Conservation (phyloP, 2,113 vertebrate genomes). For the Emydura subglobosa region DNA sequence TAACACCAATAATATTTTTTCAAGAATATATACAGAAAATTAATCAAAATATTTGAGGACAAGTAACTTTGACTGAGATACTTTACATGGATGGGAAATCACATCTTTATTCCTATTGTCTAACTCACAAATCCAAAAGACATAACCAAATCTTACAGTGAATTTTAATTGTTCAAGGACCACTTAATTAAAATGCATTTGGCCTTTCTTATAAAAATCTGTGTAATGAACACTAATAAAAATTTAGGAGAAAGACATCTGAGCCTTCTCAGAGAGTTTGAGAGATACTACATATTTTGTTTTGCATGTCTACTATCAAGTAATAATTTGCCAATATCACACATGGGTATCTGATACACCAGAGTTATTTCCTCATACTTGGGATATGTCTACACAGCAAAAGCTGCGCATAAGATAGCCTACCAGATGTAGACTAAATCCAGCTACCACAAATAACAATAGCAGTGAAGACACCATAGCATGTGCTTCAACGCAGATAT, state of each 20-base stretch:
- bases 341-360: neutral
- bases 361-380: neutral
- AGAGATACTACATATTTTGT: neutral
- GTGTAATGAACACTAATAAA: neutral
- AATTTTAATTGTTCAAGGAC: neutral
- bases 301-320: neutral
- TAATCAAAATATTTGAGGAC: neutral
- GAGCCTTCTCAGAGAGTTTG: neutral
- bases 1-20: neutral
- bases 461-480: neutral
- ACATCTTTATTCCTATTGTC: neutral
- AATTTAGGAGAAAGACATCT: neutral
- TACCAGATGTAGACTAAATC: neutral
- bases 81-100: neutral
- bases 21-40: neutral
- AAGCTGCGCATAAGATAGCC: neutral
- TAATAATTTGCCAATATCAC: neutral
- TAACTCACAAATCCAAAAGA: neutral
- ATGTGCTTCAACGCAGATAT: neutral
- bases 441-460: neutral
- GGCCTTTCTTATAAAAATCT: neutral
- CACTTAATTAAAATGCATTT: neutral
- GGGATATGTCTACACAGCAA: neutral
- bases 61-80: neutral
- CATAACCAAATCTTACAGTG: neutral